These are phyloP conservation scores for Bostrychus sinensis DNA, from an alignment of 2,113 vertebrate species.

Conservation along the genomic window DNA sequence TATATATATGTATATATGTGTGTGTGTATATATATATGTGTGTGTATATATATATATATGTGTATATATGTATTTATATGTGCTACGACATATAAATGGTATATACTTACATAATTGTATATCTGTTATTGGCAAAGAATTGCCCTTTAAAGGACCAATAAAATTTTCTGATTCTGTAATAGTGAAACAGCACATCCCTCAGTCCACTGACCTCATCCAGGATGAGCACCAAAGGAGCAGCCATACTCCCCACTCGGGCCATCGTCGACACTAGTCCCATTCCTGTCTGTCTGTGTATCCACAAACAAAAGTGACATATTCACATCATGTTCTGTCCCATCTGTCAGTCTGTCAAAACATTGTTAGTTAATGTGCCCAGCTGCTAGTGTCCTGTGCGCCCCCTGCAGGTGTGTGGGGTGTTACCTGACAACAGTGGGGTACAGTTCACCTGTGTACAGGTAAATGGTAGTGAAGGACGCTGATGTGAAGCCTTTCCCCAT, in stretches of 20 bases:
- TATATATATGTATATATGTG: too few species aligned
- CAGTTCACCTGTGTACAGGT: constrained; percentile 79
- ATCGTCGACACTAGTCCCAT: constrained; percentile 89
- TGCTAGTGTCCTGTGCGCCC: background rate
- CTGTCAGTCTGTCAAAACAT: background rate
- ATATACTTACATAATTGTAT: too few species aligned
- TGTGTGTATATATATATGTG: too few species aligned
- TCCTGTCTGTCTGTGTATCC: constrained; percentile 84
- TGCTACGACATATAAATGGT: too few species aligned
- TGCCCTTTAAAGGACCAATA: background rate
- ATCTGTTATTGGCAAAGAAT: too few species aligned
- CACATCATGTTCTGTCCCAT: background rate
- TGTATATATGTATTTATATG: too few species aligned
- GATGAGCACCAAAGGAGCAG: constrained; percentile 88
- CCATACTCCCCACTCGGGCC: constrained; percentile 88
- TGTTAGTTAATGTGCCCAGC: background rate
- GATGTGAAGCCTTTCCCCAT: constrained; percentile 83
- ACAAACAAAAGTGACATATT: background rate
- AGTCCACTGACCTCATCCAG: constrained; percentile 76
- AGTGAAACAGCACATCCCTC: too few species aligned
- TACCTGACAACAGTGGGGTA: constrained; percentile 84
- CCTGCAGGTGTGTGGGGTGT: background rate
- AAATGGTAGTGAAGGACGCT: constrained; percentile 73
- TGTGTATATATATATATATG: too few species aligned
- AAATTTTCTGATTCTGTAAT: too few species aligned